Evolutionary conservation across 92 coral and sea anemone genomes (phyloP).

Genomic region (Phenganax stokvisi): DNA sequence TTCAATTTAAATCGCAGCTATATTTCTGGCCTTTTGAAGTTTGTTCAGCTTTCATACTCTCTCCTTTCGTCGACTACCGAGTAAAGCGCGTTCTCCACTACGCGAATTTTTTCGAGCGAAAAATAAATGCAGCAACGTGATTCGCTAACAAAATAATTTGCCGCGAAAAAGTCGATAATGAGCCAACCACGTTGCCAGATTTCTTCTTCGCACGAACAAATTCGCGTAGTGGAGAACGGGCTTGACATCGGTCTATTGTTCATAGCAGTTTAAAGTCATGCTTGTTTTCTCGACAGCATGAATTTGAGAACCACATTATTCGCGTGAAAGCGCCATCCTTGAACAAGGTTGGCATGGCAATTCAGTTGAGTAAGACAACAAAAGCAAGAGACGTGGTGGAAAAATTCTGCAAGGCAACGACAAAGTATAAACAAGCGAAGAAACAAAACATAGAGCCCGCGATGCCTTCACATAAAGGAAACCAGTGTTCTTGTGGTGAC

Average conservation of each 20-base stretch:
- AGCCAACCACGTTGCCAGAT: too few species aligned
- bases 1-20: background rate
- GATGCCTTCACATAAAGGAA: constrained; percentile 66
- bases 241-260: background rate
- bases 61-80: too few species aligned
- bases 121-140: too few species aligned
- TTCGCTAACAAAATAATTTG: too few species aligned
- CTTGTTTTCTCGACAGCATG: constrained; percentile 53
- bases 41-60: too few species aligned
- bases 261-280: background rate
- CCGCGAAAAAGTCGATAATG: too few species aligned
- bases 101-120: too few species aligned
- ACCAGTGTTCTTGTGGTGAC: constrained; percentile 76
- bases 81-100: too few species aligned
- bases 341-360: constrained; percentile 86
- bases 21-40: too few species aligned
- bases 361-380: constrained; percentile 70
- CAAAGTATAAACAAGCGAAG: background rate
- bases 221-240: too few species aligned
- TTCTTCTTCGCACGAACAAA: too few species aligned
- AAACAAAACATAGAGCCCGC: background rate
- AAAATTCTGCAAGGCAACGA: constrained; percentile 58
- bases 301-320: constrained; percentile 81
- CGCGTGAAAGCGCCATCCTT: constrained; percentile 90
- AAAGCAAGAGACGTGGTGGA: constrained; percentile 82